Evolutionary conservation across 2,888 invertebrate species (phyloP).

Genomic region (Hoplodrina blanda): DNA sequence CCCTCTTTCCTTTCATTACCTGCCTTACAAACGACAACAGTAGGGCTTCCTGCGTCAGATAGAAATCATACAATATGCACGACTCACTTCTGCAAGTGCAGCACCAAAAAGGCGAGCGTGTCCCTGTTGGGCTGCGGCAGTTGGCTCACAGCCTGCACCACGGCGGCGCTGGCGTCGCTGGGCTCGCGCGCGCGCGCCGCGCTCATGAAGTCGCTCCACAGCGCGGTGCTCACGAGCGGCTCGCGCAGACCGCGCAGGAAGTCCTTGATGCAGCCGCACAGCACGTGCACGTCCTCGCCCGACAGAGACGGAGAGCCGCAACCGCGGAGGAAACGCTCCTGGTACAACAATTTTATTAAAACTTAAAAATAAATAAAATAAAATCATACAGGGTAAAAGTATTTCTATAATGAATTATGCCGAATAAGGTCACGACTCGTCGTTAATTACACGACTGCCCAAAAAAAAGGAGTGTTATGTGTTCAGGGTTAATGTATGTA

Average conservation of each 20-base stretch:
- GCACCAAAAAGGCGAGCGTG: conserved; percentile 97
- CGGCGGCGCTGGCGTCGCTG: conserved; percentile 91
- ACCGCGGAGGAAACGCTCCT: conserved; percentile 96
- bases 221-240: conserved; percentile 95
- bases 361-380: no score
- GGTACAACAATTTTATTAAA: conserved; percentile 33
- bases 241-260: conserved; percentile 97
- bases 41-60: no score
- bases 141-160: conserved; percentile 94
- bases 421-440: no score
- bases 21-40: no score
- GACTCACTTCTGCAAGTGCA: conserved; percentile 95
- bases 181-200: conserved; percentile 90
- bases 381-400: no score
- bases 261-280: conserved; percentile 98
- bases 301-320: conserved; percentile 95
- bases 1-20: no score
- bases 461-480: no score
- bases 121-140: conserved; percentile 98
- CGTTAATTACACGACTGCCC: no score
- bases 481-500: no score
- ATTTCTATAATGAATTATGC: no score
- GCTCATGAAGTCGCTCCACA: conserved; percentile 96
- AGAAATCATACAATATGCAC: no score
- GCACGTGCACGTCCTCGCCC: conserved; percentile 95